Conservation (phyloP, 2,888 invertebrate species). For the Trachelus stipa region DNA sequence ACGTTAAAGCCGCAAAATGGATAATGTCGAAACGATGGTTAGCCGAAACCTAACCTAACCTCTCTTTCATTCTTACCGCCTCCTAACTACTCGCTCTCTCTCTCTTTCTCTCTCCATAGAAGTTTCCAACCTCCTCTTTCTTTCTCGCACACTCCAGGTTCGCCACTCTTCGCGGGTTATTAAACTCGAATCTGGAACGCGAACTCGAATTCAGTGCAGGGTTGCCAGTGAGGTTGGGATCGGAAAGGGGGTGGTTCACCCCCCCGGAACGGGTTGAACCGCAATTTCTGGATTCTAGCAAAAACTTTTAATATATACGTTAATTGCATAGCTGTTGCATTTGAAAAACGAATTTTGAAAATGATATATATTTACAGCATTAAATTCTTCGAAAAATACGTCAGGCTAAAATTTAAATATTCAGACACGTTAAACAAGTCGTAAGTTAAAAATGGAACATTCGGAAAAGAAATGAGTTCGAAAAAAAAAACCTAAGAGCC, state of each 20-base stretch:
- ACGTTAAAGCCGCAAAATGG: conserved; percentile 35
- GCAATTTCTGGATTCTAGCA: neutral
- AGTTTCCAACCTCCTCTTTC: neutral
- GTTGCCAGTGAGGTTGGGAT: neutral
- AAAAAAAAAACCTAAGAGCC: neutral
- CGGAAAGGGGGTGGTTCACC: neutral
- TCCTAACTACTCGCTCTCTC: neutral
- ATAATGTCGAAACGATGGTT: conserved; percentile 39
- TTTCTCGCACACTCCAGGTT: neutral
- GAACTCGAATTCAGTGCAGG: conserved; percentile 26
- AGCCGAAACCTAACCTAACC: neutral
- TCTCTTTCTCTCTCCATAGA: neutral
- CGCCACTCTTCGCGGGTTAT: conserved; percentile 40
- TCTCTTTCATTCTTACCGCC: neutral
- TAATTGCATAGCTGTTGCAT: neutral
- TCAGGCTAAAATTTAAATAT: neutral
- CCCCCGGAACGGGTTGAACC: neutral
- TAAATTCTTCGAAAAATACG: neutral
- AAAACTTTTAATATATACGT: conserved; percentile 6
- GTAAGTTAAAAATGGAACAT: neutral
- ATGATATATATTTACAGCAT: neutral
- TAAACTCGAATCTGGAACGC: conserved; percentile 39
- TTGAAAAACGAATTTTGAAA: neutral
- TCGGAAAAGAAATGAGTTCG: neutral
- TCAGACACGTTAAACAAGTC: neutral